Evolutionary conservation across 2,888 invertebrate genomes (phyloP).

Genomic region (Pheosia tremula): DNA sequence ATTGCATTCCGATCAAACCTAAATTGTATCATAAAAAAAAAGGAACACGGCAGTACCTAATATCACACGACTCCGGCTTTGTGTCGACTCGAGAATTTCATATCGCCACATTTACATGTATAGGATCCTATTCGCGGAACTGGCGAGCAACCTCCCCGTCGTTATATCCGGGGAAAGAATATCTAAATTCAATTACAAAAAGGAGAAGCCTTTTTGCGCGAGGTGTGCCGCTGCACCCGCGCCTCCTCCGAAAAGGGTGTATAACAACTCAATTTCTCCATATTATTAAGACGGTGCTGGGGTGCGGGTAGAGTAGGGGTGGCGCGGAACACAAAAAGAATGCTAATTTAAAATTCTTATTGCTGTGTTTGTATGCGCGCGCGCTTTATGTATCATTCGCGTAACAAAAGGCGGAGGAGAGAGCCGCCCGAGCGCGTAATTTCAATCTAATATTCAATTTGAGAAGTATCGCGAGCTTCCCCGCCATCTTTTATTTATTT

Average conservation of each 20-base stretch:
- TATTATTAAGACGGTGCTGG: conserved; percentile 80
- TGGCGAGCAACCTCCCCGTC: conserved; percentile 68
- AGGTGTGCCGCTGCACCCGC: conserved; percentile 80
- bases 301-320: conserved; percentile 68
- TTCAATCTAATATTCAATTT: conserved; percentile 84
- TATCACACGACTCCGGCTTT: conserved; percentile 56
- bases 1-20: conserved; percentile 31
- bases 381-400: conserved; percentile 80
- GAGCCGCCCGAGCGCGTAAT: conserved; percentile 80
- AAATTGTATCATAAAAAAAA: conserved; percentile 34
- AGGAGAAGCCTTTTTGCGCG: conserved; percentile 76
- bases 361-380: conserved; percentile 81
- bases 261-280: conserved; percentile 84
- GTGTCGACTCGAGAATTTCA: conserved; percentile 68
- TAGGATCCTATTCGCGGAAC: conserved; percentile 59
- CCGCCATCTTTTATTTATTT: conserved; percentile 77
- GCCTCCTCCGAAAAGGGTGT: conserved; percentile 79
- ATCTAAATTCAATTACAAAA: conserved; percentile 84
- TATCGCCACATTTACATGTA: conserved; percentile 69
- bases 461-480: conserved; percentile 73
- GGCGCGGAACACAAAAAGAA: conserved; percentile 80
- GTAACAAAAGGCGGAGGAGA: conserved; percentile 78
- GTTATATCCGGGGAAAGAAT: conserved; percentile 78
- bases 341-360: conserved; percentile 85
- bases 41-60: conserved; percentile 51